Evolutionary conservation across 2,888 invertebrate genomes (phyloP), one percentile per base, ranked within the genome.

Genomic region (Drosophila subquinaria): DNA sequence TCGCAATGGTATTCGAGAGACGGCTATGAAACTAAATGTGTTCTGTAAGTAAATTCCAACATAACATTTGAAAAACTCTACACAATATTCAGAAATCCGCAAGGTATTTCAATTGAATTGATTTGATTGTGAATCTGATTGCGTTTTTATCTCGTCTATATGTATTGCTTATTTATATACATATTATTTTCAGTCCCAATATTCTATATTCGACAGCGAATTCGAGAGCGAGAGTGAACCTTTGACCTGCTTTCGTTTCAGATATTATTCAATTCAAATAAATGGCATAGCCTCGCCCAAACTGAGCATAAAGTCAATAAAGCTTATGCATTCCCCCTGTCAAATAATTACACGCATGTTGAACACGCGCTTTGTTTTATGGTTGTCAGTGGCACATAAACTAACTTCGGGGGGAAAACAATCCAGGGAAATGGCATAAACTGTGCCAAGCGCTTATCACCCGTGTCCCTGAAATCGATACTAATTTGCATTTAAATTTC

Each of bases 1-100:
- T 27, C 95, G 95, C 82, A 95, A 95, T 80, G 95, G 96, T 66
- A 94, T 95, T 23, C 94, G 95, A 71, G 97, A 98, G 92, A 96
- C 96, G 73, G 95, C 95, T 55, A 95, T 97, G 94, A 96, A 95
- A 90, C 94, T 98, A 68, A 96, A 97, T 93, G 96, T 98, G 79
- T 96, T 96, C 93, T 98, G 98, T 98, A 94, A 97, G 97, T 95
- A 92, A 8, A 27, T 15, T 17, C 23, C 4, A 17, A 40, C 30
- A 11, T 3, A 11, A 53, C 17, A 20, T 8, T n/a, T 30, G 8
- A 6, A 9, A 9, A 23, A 51, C 3, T 36, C 4, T 13, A 36
- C 36, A 17, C 1, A 17, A 17, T 23, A 5, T n/a, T 51, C 13
- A n/a, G 2, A 50, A 10, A 35, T 50, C 11, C 33, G 9, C 17